phyloP scores from a whole-genome alignment of 2,888 invertebrate genomes.

The Lithophane semibrunnea region DNA sequence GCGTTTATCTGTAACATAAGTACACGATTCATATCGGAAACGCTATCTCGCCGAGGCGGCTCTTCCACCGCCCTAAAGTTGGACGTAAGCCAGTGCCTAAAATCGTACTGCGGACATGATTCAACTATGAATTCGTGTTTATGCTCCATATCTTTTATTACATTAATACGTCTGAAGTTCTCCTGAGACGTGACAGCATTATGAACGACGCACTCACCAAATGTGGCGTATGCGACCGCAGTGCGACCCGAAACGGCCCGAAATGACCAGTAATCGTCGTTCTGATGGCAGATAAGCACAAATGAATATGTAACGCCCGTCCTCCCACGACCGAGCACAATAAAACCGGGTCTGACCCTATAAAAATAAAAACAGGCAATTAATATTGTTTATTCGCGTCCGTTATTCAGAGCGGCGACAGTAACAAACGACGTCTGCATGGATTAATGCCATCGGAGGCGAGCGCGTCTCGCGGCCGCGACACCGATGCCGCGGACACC shows the following conservation, averaged over 20 bases:
- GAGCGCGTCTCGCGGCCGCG: slow-evolving; percentile 59
- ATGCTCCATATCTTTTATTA: slow-evolving; percentile 79
- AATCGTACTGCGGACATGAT: slow-evolving; percentile 81
- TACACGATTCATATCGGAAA: slow-evolving; percentile 78
- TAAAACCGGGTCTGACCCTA: slow-evolving; percentile 84
- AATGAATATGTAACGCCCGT: slow-evolving; percentile 88
- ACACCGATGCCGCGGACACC: slow-evolving; percentile 67
- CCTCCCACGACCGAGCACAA: slow-evolving; percentile 86
- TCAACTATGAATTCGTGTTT: slow-evolving; percentile 78
- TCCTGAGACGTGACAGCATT: slow-evolving; percentile 76
- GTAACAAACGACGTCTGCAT: slow-evolving; percentile 83
- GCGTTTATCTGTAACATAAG: slow-evolving; percentile 79
- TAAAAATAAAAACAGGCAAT: slow-evolving; percentile 87
- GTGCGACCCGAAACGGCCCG: slow-evolving; percentile 75
- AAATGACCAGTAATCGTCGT: slow-evolving; percentile 84
- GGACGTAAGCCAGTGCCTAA: slow-evolving; percentile 85
- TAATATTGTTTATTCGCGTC: slow-evolving; percentile 89
- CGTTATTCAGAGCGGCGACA: slow-evolving; percentile 86
- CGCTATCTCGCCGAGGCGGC: slow-evolving; percentile 75
- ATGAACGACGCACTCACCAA: slow-evolving; percentile 74
- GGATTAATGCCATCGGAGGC: slow-evolving; percentile 76
- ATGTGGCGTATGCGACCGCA: slow-evolving; percentile 80
- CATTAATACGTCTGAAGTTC: slow-evolving; percentile 73
- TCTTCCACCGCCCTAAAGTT: slow-evolving; percentile 79
- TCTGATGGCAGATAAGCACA: slow-evolving; percentile 87